Evolutionary conservation across 1,140 invertebrate genomes (phyloP), one percentile per base, ranked within the genome.

Genomic region (Drosophila bipectinata): DNA sequence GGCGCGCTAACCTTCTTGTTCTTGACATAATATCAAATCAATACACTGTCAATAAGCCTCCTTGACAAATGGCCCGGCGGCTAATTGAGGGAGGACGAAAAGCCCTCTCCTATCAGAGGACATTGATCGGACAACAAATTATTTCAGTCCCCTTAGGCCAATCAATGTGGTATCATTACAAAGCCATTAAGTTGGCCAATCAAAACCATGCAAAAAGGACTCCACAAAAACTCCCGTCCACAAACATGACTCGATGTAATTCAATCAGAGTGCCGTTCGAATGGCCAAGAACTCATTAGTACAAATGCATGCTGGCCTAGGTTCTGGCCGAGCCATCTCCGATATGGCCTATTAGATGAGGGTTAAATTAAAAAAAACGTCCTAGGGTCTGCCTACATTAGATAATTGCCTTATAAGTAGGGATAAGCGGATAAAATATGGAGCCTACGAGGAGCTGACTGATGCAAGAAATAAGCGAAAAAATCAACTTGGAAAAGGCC

Each of bases 121-220:
- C 60, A 45, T 59, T 56, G 59, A 72, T 58, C 77, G 58, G 56
- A 60, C 57, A 57, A 55, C 51, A 66, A 73, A 58, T 85, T 73
- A 44, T 64, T 64, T 41, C 67, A 41, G 24, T 47, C 53, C 59
- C 77, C 48, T 21, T 24, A 26, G 57, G 82, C 68, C 71, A 82
- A 78, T 87, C 73, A 81, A 60, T 30, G 49, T 59, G 60, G 62
- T 71, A 64, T 80, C 73, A 85, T 87, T 85, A 77, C 82, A 77
- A 87, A 81, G 69, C 74, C 82, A 87, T 85, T 87, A 85, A 67
- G 60, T 75, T 62, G 58, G 74, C 49, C 71, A 87, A 82, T 87
- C 82, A 82, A 72, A 71, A 52, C 34, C 54, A 78, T 77, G 77
- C 81, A 71, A 84, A 85, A 81, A 77, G 14, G 15, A 37, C 60